Evolutionary conservation across 2,113 vertebrate genomes (phyloP), one percentile per base, ranked within the genome.

Genomic region (Hydrochoerus hydrochaeris): DNA sequence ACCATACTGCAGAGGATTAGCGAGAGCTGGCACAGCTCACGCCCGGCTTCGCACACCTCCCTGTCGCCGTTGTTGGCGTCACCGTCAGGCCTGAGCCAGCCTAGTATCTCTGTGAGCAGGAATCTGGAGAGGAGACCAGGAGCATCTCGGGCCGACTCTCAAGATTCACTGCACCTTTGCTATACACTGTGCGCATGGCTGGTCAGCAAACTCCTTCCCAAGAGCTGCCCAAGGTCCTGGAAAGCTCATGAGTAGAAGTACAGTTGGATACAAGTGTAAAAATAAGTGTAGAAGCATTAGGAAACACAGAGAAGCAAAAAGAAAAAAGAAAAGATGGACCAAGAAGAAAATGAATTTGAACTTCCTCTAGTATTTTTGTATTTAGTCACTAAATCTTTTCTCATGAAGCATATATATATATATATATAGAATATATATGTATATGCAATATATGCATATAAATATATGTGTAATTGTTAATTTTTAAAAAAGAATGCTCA

Each of bases 1-100:
- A 98, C 98, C 99, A 99, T 99, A 99, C 98, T 98, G 98, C 98
- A 98, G 98, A 98, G 98, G 98, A 98, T 99, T 98, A 99, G 98
- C 97, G 96, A 98, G 98, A 98, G 98, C 98, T 98, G 98, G 98
- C 99, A 98, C 97, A 90, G 98, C 98, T 98, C 94, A 93, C 97
- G 96, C 98, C 98, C 98, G 95, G 98, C 98, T 98, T 98, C 98
- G 97, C 98, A 98, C 98, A 98, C 98, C 98, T 98, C 97, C 98
- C 98, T 94, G 96, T 97, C 97, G 98, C 98, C 95, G 97, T 92
- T 95, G 88, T 96, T 93, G 67, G 97, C 98, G 97, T 98, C 97
- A 97, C 97, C 97, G 86, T 97, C 88, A 97, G 98, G 98, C 94
- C 98, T 75, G 97, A 98, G 98, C 98, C 98, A 98, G 98, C 97